Conservation (phyloP, 2,888 invertebrate species). For the Sphinx pinastri region DNA sequence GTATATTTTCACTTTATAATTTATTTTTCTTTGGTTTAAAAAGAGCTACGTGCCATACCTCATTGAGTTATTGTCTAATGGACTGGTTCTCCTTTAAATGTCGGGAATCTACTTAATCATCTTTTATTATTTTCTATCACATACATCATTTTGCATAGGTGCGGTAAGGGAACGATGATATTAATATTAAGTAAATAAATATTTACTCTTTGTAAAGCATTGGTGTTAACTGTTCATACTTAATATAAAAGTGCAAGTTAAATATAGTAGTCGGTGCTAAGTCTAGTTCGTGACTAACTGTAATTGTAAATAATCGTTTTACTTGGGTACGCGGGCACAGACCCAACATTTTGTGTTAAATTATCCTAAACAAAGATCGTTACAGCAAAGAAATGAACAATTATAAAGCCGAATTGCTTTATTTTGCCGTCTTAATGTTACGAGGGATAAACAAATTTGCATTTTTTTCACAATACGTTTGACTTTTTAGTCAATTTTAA, state of each 20-base stretch:
- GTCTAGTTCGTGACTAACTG: conserved; percentile 18
- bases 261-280: neutral
- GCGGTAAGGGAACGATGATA: too few relatives aligned
- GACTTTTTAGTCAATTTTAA: neutral
- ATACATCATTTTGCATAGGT: too few relatives aligned
- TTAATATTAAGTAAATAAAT: too few relatives aligned
- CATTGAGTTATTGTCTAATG: too few relatives aligned
- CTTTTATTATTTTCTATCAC: too few relatives aligned
- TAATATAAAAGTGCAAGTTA: neutral
- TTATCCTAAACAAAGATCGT: conserved; percentile 69
- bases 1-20: too few relatives aligned
- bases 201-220: too few relatives aligned
- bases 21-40: too few relatives aligned
- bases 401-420: conserved; percentile 67
- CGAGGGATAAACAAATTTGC: neutral
- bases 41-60: too few relatives aligned
- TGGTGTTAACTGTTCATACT: too few relatives aligned
- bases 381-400: conserved; percentile 64
- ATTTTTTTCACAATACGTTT: neutral
- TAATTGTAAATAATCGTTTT: conserved; percentile 17
- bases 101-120: too few relatives aligned
- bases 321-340: conserved; percentile 25
- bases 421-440: conserved; percentile 50
- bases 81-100: too few relatives aligned
- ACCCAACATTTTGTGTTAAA: conserved; percentile 47